Evolutionary conservation across 2,888 invertebrate species (phyloP).

Genomic region (Ditylenchus weischeri): DNA sequence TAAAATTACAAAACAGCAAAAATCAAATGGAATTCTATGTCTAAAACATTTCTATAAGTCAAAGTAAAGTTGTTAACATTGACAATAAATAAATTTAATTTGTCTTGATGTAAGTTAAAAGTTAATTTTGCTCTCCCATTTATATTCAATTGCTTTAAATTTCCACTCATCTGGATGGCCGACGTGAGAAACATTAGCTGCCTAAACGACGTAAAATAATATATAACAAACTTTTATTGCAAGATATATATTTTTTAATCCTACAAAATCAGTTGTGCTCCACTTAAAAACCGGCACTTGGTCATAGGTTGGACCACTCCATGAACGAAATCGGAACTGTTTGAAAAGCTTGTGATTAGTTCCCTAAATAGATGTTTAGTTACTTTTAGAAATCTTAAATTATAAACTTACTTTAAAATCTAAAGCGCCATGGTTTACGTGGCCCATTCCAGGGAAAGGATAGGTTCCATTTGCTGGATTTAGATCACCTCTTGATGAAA

Average conservation of each 20-base stretch:
- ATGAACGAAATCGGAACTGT: slow-evolving; percentile 65
- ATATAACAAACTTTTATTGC: too few species aligned
- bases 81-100: too few species aligned
- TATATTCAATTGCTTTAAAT: slow-evolving; percentile 66
- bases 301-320: slow-evolving; percentile 65
- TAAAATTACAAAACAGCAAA: too few species aligned
- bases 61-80: too few species aligned
- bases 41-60: too few species aligned
- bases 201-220: slow-evolving; percentile 18
- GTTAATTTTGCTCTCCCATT: slow-evolving; percentile 49
- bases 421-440: slow-evolving; percentile 71
- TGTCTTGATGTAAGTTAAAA: too few species aligned
- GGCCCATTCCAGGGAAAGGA: slow-evolving; percentile 67
- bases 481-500: slow-evolving; percentile 72
- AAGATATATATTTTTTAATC: slow-evolving; percentile 12
- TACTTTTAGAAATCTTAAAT: slow-evolving; percentile 1
- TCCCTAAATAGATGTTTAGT: slow-evolving; percentile 40
- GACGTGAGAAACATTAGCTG: slow-evolving; percentile 63
- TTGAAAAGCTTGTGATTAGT: slow-evolving; percentile 56
- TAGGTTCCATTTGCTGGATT: slow-evolving; percentile 71
- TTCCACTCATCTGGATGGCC: slow-evolving; percentile 75
- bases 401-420: slow-evolving; percentile 68
- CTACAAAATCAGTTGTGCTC: slow-evolving; percentile 69
- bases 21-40: too few species aligned
- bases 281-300: slow-evolving; percentile 72